These are phyloP conservation scores for Ips typographus DNA, from an alignment of 1,140 invertebrate genomes.

Conservation along the genomic window DNA sequence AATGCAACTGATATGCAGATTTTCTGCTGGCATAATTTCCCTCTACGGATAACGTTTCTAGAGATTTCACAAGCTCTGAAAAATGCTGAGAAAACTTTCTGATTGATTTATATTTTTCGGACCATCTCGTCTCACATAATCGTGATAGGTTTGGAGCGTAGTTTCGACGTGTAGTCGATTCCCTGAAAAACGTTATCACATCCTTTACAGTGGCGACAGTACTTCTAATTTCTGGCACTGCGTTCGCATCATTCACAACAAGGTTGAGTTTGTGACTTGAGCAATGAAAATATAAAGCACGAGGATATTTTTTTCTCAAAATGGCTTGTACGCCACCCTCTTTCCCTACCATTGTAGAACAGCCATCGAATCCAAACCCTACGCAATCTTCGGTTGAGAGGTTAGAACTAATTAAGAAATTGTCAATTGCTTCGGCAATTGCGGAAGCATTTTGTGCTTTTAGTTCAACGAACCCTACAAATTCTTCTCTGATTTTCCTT, in stretches of 20 bases:
- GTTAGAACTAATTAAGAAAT: slow-evolving; percentile 26
- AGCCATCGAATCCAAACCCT: slow-evolving; percentile 37
- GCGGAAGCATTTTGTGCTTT: slow-evolving; percentile 26
- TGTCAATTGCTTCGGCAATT: slow-evolving; percentile 37
- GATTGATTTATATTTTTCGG: slow-evolving; percentile 36
- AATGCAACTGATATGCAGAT: slow-evolving; percentile 21
- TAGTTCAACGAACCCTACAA: slow-evolving; percentile 43
- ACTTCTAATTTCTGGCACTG: slow-evolving; percentile 16
- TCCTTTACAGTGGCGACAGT: slow-evolving; percentile 9
- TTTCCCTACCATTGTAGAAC: slow-evolving; percentile 40
- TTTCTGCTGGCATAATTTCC: too few species aligned
- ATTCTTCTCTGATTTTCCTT: slow-evolving; percentile 42
- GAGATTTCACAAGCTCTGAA: slow-evolving; percentile 26
- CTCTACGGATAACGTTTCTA: slow-evolving; percentile 21
- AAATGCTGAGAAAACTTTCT: slow-evolving; percentile 32
- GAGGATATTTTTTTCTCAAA: slow-evolving; percentile 38
- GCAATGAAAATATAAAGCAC: slow-evolving; percentile 43
- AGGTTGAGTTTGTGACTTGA: slow-evolving; percentile 43
- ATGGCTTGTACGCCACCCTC: slow-evolving; percentile 41
- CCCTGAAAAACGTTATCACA: slow-evolving; percentile 16
- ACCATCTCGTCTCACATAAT: slow-evolving; percentile 35
- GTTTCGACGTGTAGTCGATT: slow-evolving; percentile 16
- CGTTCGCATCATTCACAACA: slow-evolving; percentile 38
- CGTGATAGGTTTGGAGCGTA: slow-evolving; percentile 24
- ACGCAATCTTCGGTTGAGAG: slow-evolving; percentile 38